A percentile compares a stretch with the other conserved stretches of the same genome.
Conservation (phyloP, 2,113 vertebrate species). For the Ahaetulla prasina region DNA sequence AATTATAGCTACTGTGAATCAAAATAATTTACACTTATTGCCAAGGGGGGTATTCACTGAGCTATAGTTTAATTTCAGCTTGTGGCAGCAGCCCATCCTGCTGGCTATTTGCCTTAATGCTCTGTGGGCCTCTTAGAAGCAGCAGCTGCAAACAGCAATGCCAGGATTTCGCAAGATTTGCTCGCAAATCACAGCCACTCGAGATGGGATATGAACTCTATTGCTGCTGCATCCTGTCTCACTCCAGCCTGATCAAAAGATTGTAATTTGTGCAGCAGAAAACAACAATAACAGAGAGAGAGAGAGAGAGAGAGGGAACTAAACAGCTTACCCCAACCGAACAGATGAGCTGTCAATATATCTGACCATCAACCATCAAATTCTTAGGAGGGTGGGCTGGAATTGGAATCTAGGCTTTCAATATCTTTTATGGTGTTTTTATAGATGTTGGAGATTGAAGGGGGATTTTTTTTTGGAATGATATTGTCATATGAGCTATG, state of each 20-base stretch:
- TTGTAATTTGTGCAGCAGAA: not conserved
- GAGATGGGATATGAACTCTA: not conserved
- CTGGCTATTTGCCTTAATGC: slow-evolving; percentile 26
- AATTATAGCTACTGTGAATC: slow-evolving; percentile 21
- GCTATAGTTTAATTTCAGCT: slow-evolving; percentile 23
- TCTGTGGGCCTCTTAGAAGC: slow-evolving; percentile 3
- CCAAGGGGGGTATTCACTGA: slow-evolving; percentile 8
- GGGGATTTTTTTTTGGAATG: not conserved
- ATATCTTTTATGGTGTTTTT: not conserved
- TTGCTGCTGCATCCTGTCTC: not conserved
- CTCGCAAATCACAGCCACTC: not conserved
- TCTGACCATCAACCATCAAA: not conserved
- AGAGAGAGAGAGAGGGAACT: not conserved
- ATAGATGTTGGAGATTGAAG: not conserved
- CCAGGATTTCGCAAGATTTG: not conserved
- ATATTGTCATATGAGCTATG: not conserved
- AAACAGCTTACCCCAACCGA: not conserved
- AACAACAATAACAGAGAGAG: no score
- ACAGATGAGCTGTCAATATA: not conserved
- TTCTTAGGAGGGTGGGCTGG: not conserved
- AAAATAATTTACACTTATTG: slow-evolving; percentile 34
- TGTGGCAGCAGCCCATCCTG: slow-evolving; percentile 6
- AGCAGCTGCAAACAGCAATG: slow-evolving; percentile 1
- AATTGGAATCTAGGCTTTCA: not conserved
- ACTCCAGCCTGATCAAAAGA: not conserved